Evolutionary conservation across 37 sponge, comb jelly and placozoan genomes (phyloP).

Genomic region (Crambe crambe): DNA sequence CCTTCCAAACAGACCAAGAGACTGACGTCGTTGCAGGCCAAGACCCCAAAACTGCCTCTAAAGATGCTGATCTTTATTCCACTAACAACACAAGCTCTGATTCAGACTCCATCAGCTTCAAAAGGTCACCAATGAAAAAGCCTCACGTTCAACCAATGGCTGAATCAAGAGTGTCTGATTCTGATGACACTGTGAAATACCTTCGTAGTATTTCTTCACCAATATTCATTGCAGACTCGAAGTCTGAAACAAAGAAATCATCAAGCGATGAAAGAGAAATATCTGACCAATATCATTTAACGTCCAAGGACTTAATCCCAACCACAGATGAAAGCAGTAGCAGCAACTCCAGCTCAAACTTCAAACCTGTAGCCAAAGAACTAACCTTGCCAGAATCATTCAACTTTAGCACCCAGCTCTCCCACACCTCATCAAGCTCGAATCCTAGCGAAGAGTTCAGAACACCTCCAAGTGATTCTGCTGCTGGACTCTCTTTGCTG

Average conservation of each 20-base stretch:
- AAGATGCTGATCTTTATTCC: neutral
- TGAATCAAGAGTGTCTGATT: neutral
- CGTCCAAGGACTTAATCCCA: neutral
- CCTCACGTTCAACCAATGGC: neutral
- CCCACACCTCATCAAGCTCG: neutral
- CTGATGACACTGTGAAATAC: neutral
- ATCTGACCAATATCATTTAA: too few relatives aligned
- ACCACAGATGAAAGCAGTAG: neutral
- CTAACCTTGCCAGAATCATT: neutral
- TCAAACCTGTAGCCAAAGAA: neutral
- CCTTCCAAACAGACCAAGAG: neutral
- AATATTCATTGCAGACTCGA: neutral
- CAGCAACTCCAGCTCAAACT: neutral
- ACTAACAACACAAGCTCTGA: neutral
- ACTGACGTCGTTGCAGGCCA: neutral
- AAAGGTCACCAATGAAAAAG: neutral
- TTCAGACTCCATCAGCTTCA: neutral
- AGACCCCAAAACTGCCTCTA: neutral
- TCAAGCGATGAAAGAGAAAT: neutral
- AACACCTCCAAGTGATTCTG: too few relatives aligned
- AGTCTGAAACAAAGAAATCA: neutral
- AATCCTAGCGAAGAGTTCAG: too few relatives aligned
- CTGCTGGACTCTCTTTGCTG: too few relatives aligned
- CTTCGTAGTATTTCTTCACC: neutral
- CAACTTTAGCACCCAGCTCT: too few relatives aligned